A percentile compares a stretch with the other conserved stretches of the same genome.
These are phyloP conservation scores for Protonibea diacanthus DNA, from an alignment of 2,797 vertebrate genomes.

Conservation along the genomic window DNA sequence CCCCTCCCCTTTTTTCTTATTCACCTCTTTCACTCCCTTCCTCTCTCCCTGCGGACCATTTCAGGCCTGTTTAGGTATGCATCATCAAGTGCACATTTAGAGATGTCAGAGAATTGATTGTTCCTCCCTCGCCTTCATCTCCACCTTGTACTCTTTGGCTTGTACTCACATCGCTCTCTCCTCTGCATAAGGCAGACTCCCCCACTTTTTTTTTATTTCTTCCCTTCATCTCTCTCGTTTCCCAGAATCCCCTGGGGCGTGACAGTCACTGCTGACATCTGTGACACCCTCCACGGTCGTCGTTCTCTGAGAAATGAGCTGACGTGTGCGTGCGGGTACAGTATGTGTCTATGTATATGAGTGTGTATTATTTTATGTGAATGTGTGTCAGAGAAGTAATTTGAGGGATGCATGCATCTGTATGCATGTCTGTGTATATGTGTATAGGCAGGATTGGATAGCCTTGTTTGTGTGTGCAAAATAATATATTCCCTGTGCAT, in stretches of 20 bases:
- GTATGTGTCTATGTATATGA: background rate
- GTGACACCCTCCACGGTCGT: slow-evolving; percentile 60
- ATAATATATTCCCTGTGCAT: slow-evolving; percentile 3
- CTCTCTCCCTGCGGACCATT: slow-evolving; percentile 65
- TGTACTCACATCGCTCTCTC: slow-evolving; percentile 46
- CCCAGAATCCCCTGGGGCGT: slow-evolving; percentile 56
- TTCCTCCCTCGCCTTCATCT: slow-evolving; percentile 73
- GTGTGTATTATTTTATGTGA: slow-evolving; percentile 11
- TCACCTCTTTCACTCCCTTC: slow-evolving; percentile 55
- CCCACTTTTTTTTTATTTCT: slow-evolving; percentile 1
- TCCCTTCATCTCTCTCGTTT: slow-evolving; percentile 44
- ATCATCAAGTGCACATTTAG: slow-evolving; percentile 83
- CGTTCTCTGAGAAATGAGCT: slow-evolving; percentile 58
- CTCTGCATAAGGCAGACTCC: slow-evolving; percentile 35
- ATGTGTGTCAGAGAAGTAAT: slow-evolving; percentile 18
- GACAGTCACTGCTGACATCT: slow-evolving; percentile 72
- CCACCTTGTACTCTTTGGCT: slow-evolving; percentile 66
- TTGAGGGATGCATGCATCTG: slow-evolving; percentile 11
- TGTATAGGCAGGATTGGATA: slow-evolving; percentile 3
- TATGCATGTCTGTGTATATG: slow-evolving; percentile 3
- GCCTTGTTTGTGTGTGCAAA: slow-evolving; percentile 6
- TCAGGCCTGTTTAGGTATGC: slow-evolving; percentile 79
- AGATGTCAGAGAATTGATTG: slow-evolving; percentile 80
- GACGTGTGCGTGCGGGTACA: slow-evolving; percentile 6
- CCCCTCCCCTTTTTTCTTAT: slow-evolving; percentile 32